Evolutionary conservation across 2,797 vertebrate genomes (phyloP).

Genomic region (Chanos chanos): DNA sequence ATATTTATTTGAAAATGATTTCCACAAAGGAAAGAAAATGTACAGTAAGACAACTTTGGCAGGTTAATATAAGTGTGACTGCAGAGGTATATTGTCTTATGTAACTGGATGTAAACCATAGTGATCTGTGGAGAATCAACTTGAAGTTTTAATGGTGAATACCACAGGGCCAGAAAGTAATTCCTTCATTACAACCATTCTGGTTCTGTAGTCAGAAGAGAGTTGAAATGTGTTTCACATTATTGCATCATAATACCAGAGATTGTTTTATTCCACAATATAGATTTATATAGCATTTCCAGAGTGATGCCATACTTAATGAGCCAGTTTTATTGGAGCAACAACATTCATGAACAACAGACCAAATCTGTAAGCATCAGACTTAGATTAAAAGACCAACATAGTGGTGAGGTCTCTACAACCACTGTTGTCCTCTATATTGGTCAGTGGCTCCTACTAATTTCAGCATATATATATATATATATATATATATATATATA

Average conservation of each 20-base stretch:
- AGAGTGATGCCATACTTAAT: conserved; percentile 35
- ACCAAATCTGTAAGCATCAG: conserved; percentile 23
- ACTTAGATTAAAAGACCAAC: too few relatives aligned
- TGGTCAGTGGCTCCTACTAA: too few relatives aligned
- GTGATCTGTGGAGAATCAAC: conserved; percentile 31
- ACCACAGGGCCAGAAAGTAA: conserved; percentile 28
- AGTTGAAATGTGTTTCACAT: conserved; percentile 38
- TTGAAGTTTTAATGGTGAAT: conserved; percentile 11
- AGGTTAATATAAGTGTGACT: background rate
- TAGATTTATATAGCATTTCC: conserved; percentile 37
- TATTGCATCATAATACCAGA: conserved; percentile 21
- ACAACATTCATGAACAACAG: conserved; percentile 35
- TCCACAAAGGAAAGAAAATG: conserved; percentile 30
- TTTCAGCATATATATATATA: too few relatives aligned
- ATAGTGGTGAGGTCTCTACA: too few relatives aligned
- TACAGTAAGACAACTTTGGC: conserved; percentile 2
- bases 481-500: too few relatives aligned
- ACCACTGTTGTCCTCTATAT: too few relatives aligned
- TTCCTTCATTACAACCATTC: conserved; percentile 1
- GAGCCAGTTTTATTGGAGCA: conserved; percentile 36
- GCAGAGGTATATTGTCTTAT: background rate
- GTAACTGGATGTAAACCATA: conserved; percentile 5
- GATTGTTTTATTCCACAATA: conserved; percentile 2
- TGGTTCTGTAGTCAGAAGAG: background rate
- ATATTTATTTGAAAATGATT: conserved; percentile 14